phyloP scores from a whole-genome alignment of 2,797 vertebrate genomes.

The Trachops cirrhosus region DNA sequence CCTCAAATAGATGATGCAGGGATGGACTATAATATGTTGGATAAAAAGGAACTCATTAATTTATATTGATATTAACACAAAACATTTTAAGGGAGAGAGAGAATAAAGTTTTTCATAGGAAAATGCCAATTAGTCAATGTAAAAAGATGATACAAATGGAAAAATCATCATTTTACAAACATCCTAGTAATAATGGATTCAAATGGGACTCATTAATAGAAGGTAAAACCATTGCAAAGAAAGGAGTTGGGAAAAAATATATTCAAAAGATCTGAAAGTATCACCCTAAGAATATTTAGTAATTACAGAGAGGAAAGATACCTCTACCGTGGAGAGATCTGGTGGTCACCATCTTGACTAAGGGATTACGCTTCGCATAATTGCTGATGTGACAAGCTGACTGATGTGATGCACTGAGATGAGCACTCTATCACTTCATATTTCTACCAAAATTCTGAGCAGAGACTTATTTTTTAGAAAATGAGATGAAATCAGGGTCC shows the following conservation, averaged over 20 bases:
- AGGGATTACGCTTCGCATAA: neutral
- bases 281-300: neutral
- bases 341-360: neutral
- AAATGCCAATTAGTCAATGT: neutral
- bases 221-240: neutral
- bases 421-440: neutral
- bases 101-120: neutral
- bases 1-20: neutral
- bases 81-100: neutral
- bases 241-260: neutral
- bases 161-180: neutral
- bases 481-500: neutral
- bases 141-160: neutral
- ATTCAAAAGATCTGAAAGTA: neutral
- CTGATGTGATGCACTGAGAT: neutral
- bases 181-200: neutral
- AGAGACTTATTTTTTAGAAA: slow-evolving; percentile 11
- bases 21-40: neutral
- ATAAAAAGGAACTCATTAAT: neutral
- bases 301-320: neutral
- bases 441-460: neutral
- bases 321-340: neutral
- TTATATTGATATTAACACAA: neutral
- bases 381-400: neutral
- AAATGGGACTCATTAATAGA: neutral